These are phyloP conservation scores for Yoshiicerus persimilis DNA, from an alignment of 1,140 invertebrate species.

Conservation along the genomic window DNA sequence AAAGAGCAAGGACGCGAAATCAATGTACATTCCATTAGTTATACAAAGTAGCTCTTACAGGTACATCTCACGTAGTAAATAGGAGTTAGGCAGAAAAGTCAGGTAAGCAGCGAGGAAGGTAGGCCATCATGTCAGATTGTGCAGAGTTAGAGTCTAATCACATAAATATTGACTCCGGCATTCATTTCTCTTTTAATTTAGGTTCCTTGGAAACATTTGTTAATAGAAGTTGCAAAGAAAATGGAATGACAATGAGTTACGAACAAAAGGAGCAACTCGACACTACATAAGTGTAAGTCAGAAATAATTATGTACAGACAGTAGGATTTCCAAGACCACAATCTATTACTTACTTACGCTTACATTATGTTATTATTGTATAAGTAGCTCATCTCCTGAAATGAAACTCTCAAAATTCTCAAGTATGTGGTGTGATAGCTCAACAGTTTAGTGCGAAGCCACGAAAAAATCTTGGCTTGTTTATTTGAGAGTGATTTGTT, in stretches of 20 bases:
- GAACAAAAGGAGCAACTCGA: neutral
- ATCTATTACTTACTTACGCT: neutral
- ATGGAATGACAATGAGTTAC: neutral
- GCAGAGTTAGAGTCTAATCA: neutral
- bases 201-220: neutral
- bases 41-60: neutral
- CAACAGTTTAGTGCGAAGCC: conserved; percentile 18
- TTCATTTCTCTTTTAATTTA: neutral
- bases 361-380: neutral
- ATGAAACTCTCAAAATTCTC: neutral
- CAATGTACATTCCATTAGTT: neutral
- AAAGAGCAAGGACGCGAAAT: neutral
- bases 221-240: neutral
- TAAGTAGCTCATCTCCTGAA: neutral
- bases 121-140: neutral
- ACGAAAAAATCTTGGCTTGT: conserved; percentile 17
- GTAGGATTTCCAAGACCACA: neutral
- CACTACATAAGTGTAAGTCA: neutral
- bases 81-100: neutral
- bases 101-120: neutral
- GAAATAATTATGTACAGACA: neutral
- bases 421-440: neutral
- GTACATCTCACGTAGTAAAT: neutral
- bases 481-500: conserved; percentile 21
- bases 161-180: neutral